Conservation (phyloP, 2,797 vertebrate genomes). For the Aselliscus stoliczkanus region DNA sequence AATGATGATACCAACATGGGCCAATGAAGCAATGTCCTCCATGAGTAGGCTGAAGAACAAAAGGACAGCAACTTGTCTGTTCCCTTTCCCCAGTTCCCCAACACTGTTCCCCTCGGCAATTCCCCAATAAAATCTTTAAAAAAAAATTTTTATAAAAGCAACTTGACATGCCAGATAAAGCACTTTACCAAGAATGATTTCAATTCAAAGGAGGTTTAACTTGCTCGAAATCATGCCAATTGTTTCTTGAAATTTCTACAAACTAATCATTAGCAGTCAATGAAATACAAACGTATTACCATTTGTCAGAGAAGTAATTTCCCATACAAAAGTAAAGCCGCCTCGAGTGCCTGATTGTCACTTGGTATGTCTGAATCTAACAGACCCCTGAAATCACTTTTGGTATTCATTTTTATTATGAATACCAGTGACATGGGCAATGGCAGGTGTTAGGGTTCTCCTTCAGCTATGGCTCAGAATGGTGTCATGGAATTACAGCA, state of each 20-base stretch:
- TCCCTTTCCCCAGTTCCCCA: too few species aligned
- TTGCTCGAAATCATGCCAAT: constrained; percentile 19
- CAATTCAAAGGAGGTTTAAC: constrained; percentile 48
- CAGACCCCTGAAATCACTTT: neutral
- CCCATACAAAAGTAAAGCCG: neutral
- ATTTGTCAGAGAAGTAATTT: constrained; percentile 23
- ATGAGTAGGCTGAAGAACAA: too few species aligned
- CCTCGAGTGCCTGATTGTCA: neutral
- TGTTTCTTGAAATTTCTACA: constrained; percentile 48
- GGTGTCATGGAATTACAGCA: neutral
- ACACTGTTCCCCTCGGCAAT: too few species aligned
- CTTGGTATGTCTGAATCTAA: neutral
- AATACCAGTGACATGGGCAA: neutral
- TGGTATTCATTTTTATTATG: neutral
- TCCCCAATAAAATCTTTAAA: too few species aligned
- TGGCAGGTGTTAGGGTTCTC: neutral
- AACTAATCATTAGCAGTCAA: constrained; percentile 22
- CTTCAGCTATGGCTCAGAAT: neutral
- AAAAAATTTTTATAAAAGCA: too few species aligned
- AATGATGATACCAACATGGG: too few species aligned
- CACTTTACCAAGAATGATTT: constrained; percentile 44
- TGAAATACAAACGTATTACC: neutral
- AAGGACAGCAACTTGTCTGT: too few species aligned
- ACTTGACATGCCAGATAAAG: constrained; percentile 40
- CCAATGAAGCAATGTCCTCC: too few species aligned